Base-by-base conservation (phyloP, 2,113 vertebrate genomes). In the Spilogale gracilis region DNA sequence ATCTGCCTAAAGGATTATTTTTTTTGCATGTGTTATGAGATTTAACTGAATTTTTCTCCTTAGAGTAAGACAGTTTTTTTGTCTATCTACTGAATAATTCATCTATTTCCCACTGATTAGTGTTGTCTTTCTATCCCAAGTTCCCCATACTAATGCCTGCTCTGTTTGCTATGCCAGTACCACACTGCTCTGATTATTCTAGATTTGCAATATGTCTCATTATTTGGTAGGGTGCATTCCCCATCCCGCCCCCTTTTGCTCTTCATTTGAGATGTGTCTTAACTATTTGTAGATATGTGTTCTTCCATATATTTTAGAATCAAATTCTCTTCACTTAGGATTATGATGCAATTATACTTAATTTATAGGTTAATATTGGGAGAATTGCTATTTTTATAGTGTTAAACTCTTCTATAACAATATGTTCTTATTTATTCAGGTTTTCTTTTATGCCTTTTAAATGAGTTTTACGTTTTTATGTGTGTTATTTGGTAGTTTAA, bases 321-420 rank as follows among this genome's bases (percentile, higher is more conserved):
- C 32, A 80, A 67, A 18, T 56, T 81, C 17, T 69, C 61, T 56
- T 54, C 23, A 30, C 7, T 6, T 56, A 30, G 14, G 23, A 56
- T 67, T 92, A 38, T 92, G 54, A 74, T 84, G 14, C 13, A 50
- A n/a, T 92, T 61, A 84, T 6, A 63, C 61, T 93, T 38, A 63
- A 84, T 61, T 25, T 74, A 84, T 84, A n/a, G 81, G 71, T 61
- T 61, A 84, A 84, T 63, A 60, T 38, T 52, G 30, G 54, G 65
- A 92, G 52, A 84, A 93, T 84, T 74, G 30, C 50, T 92, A 5
- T 83, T 73, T 92, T 92, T 83, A 50, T n/a, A 48, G 69, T 16
- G 21, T 84, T 61, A 61, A 74, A 2, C 14, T 92, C 67, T 84
- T 73, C 52, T 73, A n/a, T 50, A 60, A 48, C 9, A 82, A 10